phyloP scores from a whole-genome alignment of 1,140 invertebrate species.

The Pachypsylla venusta region DNA sequence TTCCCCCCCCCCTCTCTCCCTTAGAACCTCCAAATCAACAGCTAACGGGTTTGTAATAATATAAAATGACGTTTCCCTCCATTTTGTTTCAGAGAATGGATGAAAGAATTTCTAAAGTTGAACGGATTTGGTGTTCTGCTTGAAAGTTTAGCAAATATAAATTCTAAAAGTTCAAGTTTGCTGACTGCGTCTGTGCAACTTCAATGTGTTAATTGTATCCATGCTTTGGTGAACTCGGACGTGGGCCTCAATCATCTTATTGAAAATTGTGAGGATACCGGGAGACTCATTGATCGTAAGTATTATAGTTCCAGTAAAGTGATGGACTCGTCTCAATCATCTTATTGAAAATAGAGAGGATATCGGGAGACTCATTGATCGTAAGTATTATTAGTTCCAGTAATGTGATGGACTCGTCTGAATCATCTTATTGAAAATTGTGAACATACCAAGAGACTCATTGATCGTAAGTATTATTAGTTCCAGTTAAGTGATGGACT shows the following conservation, averaged over 20 bases:
- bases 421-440: conserved; percentile 33
- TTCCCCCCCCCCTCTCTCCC: too few species aligned
- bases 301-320: too few species aligned
- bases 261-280: conserved; percentile 30
- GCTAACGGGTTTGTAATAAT: too few species aligned
- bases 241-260: conserved; percentile 35
- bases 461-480: conserved; percentile 33
- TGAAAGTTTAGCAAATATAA: neutral
- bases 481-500: too few species aligned
- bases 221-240: conserved; percentile 35
- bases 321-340: too few species aligned
- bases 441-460: conserved; percentile 32
- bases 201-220: conserved; percentile 34
- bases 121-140: neutral
- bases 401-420: too few species aligned
- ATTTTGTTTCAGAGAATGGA: conserved; percentile 3
- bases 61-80: too few species aligned
- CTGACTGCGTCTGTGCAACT: conserved; percentile 33
- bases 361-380: too few species aligned
- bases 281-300: conserved; percentile 34
- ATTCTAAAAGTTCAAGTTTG: conserved; percentile 19
- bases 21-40: too few species aligned
- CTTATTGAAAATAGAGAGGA: too few species aligned
- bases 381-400: too few species aligned
- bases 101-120: neutral